Evolutionary conservation across 2,797 vertebrate species (phyloP).

Genomic region (Bryconaethiops microstoma): DNA sequence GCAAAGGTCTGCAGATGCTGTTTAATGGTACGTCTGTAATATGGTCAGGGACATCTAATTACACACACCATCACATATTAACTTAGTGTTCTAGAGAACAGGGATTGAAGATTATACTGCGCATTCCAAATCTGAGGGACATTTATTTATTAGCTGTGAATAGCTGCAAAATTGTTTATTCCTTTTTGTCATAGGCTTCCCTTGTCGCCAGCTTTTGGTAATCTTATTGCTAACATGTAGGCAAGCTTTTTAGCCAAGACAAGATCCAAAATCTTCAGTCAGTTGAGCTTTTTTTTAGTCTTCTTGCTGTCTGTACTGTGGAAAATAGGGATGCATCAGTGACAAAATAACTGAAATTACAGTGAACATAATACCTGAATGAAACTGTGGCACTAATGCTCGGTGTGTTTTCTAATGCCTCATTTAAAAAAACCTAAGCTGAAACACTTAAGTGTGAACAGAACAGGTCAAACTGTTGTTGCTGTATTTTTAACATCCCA

Average conservation of each 20-base stretch:
- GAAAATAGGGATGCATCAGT: neutral
- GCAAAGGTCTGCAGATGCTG: neutral
- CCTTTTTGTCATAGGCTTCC: neutral
- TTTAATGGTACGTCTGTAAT: neutral
- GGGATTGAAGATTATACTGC: neutral
- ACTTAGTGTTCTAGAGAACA: neutral
- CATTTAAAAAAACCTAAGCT: neutral
- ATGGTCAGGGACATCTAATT: neutral
- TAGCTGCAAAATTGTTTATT: neutral
- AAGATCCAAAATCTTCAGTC: neutral
- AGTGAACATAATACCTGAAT: neutral
- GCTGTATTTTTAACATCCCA: too few species aligned
- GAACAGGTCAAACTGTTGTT: too few species aligned
- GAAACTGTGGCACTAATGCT: too few species aligned
- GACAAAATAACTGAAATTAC: neutral
- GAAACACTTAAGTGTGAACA: too few species aligned
- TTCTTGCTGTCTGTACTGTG: neutral
- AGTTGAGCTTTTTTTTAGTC: neutral
- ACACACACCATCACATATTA: neutral
- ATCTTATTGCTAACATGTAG: neutral
- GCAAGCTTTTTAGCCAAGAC: neutral
- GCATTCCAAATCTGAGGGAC: conserved; percentile 1
- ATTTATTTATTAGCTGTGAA: neutral
- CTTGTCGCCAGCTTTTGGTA: neutral
- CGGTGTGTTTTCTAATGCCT: neutral